Percentiles rank a stretch among this genome's conserved stretches.
Evolutionary conservation across 1,140 invertebrate genomes (phyloP).

Genomic region (Maniola jurtina): DNA sequence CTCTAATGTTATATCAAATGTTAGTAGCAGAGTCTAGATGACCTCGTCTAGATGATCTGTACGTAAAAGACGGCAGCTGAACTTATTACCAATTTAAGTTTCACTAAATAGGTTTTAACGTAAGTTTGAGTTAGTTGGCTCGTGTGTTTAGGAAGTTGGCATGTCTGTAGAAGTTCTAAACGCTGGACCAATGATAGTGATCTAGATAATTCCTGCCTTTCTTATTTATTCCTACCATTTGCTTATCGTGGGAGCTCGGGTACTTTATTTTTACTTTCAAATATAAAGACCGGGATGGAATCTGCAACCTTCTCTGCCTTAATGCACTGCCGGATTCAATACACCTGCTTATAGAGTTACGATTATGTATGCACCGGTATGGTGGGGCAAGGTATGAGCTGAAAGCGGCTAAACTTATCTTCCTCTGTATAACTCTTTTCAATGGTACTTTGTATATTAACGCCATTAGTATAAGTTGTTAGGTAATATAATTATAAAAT

Average conservation of each 20-base stretch:
- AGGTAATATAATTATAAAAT: too few relatives aligned
- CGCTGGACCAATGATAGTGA: background rate
- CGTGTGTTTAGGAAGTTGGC: background rate
- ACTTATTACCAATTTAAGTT: too few relatives aligned
- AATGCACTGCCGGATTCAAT: conserved; percentile 52
- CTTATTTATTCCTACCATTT: conserved; percentile 32
- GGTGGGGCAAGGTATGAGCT: conserved; percentile 16
- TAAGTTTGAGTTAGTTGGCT: too few relatives aligned
- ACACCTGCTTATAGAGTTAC: conserved; percentile 62
- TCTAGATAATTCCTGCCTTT: conserved; percentile 26
- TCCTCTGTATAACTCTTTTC: background rate
- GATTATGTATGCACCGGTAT: conserved; percentile 48
- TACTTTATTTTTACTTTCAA: conserved; percentile 35
- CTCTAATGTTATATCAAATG: too few relatives aligned
- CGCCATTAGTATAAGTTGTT: too few relatives aligned
- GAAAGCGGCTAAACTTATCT: conserved; percentile 16
- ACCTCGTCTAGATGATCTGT: too few relatives aligned
- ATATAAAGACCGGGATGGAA: conserved; percentile 38
- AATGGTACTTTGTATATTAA: background rate
- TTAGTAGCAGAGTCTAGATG: too few relatives aligned
- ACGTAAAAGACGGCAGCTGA: too few relatives aligned
- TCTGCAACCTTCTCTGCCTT: conserved; percentile 23
- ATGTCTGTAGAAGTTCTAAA: background rate
- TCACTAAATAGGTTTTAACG: too few relatives aligned
- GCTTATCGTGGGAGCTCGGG: conserved; percentile 33